Evolutionary conservation across 2,113 vertebrate species (phyloP).

Genomic region (Pituophis catenifer): DNA sequence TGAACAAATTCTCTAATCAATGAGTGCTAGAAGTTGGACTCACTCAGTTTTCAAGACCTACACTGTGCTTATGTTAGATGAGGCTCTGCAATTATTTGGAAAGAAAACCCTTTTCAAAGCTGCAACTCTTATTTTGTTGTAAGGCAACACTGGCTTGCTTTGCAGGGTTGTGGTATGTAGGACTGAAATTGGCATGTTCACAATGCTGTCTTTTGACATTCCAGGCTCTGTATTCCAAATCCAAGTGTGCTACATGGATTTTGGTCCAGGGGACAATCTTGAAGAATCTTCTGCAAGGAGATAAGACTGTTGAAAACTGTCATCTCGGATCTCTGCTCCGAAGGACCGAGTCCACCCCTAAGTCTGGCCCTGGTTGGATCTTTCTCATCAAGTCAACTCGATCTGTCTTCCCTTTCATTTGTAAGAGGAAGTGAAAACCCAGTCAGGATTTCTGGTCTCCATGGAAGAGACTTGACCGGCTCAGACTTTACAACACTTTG

Average conservation of each 20-base stretch:
- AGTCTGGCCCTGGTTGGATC: constrained; percentile 63
- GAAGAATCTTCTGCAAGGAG: constrained; percentile 45
- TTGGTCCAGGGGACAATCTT: not conserved
- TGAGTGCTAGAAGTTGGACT: not conserved
- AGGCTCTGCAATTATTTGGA: not conserved
- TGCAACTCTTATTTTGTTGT: not conserved
- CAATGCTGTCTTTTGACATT: not conserved
- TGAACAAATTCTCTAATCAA: not conserved
- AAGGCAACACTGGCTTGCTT: not conserved
- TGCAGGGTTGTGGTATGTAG: not conserved
- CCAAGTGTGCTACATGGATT: too few relatives aligned
- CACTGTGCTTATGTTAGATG: not conserved
- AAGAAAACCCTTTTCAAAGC: not conserved
- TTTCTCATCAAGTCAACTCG: constrained; percentile 64
- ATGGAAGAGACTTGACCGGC: constrained; percentile 6
- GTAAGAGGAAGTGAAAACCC: constrained; percentile 60
- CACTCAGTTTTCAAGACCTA: not conserved
- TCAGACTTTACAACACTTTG: constrained; percentile 15
- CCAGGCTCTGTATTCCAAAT: not conserved
- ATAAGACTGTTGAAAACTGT: constrained; percentile 22
- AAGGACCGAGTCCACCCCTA: constrained; percentile 45
- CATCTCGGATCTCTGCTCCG: constrained; percentile 25
- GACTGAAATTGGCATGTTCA: too few relatives aligned
- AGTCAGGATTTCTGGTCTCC: constrained; percentile 48
- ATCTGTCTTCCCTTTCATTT: constrained; percentile 69